Percentiles rank a stretch among this genome's conserved stretches.
Conservation (phyloP, 2,797 vertebrate species). For the Agapornis canus region DNA sequence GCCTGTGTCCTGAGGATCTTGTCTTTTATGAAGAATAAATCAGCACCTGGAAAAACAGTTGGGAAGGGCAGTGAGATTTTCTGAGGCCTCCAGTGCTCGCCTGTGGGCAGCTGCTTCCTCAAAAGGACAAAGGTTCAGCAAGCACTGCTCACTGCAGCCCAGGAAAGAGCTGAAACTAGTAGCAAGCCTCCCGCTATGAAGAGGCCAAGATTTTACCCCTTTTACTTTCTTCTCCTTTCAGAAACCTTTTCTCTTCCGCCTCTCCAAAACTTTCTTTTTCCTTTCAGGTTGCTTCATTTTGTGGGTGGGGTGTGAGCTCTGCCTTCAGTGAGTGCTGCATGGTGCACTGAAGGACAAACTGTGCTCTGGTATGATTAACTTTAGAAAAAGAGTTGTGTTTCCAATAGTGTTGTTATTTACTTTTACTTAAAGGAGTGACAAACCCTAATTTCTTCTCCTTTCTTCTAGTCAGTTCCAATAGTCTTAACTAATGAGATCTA, state of each 20-base stretch:
- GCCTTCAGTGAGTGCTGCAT: not conserved
- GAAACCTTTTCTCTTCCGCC: not conserved
- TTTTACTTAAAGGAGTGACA: constrained; percentile 7
- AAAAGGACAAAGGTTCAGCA: not conserved
- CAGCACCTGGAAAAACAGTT: not conserved
- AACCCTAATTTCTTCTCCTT: not conserved
- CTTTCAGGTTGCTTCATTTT: not conserved
- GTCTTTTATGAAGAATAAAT: not conserved
- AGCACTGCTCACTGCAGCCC: not conserved
- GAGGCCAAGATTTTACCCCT: not conserved
- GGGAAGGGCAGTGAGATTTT: not conserved
- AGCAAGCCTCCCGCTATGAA: not conserved
- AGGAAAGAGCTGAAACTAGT: not conserved
- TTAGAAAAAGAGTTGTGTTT: not conserved
- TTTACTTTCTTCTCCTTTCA: not conserved
- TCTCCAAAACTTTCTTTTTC: not conserved
- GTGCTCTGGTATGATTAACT: not conserved
- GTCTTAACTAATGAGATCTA: constrained; percentile 25
- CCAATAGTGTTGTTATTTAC: not conserved
- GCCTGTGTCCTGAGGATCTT: not conserved
- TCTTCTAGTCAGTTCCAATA: not conserved
- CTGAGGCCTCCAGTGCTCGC: not conserved
- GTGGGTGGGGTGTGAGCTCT: not conserved
- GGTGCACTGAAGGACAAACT: not conserved
- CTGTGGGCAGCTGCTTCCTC: not conserved